Evolutionary conservation across 64 coral and sea anemone species (phyloP).

Genomic region (Montipora cactus): DNA sequence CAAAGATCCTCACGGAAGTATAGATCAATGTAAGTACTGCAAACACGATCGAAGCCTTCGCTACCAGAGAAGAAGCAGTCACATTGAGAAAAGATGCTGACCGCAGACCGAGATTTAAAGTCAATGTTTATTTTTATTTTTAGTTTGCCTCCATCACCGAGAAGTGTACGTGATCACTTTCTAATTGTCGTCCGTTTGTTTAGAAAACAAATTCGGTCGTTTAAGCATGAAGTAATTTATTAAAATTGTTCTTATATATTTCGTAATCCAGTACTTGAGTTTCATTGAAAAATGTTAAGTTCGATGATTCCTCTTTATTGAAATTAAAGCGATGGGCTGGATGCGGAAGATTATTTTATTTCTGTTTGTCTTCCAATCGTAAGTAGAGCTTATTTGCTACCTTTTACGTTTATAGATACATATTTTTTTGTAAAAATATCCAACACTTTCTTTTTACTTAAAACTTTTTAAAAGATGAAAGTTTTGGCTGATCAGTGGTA

Average conservation of each 20-base stretch:
- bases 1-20: neutral
- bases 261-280: neutral
- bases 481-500: neutral
- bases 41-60: neutral
- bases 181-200: neutral
- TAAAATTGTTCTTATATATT: conserved; percentile 12
- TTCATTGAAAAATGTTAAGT: conserved; percentile 2
- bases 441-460: too few species aligned
- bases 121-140: neutral
- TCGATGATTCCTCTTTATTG: neutral
- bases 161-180: neutral
- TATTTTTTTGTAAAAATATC: too few species aligned
- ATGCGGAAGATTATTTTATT: neutral
- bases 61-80: neutral
- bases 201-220: conserved; percentile 13
- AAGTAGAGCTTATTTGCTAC: neutral
- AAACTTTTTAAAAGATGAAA: too few species aligned
- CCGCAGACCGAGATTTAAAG: too few species aligned
- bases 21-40: too few species aligned
- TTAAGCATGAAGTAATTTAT: conserved; percentile 36
- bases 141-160: neutral
- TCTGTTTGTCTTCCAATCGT: neutral
- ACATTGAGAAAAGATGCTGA: too few species aligned
- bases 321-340: conserved; percentile 11
- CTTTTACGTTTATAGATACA: neutral